Evolutionary conservation across 2,113 vertebrate species (phyloP).

Genomic region (Nothoprocta perdicaria): DNA sequence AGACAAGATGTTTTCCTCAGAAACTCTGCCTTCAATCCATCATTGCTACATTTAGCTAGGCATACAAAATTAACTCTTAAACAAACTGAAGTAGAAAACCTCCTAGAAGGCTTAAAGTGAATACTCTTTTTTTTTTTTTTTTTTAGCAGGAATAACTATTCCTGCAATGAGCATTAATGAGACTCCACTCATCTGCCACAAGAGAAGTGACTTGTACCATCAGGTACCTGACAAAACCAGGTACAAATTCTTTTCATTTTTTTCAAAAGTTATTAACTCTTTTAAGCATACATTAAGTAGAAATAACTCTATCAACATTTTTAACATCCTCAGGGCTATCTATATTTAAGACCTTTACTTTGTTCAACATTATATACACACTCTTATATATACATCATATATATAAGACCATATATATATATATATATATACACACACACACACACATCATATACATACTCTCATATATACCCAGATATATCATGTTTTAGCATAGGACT

Average conservation of each 20-base stretch:
- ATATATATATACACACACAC: no score
- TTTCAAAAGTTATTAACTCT: background rate
- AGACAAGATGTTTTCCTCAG: background rate
- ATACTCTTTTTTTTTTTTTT: background rate
- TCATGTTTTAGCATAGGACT: constrained; percentile 7
- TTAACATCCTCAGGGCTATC: background rate
- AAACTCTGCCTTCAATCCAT: background rate
- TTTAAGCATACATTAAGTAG: background rate
- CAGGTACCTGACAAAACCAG: background rate
- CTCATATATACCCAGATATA: background rate
- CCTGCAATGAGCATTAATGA: background rate
- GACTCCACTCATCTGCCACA: background rate
- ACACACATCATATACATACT: background rate
- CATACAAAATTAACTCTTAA: background rate
- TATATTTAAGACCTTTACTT: background rate
- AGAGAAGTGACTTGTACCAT: background rate
- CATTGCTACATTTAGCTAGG: background rate
- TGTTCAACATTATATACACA: background rate
- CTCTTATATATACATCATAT: background rate
- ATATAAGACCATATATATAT: background rate
- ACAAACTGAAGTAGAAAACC: background rate
- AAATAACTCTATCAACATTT: background rate
- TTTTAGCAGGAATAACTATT: background rate
- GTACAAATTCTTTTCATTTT: background rate
- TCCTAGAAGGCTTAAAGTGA: background rate